Evolutionary conservation across 2,888 invertebrate species (phyloP).

Genomic region (Dorcus parallelipipedus): DNA sequence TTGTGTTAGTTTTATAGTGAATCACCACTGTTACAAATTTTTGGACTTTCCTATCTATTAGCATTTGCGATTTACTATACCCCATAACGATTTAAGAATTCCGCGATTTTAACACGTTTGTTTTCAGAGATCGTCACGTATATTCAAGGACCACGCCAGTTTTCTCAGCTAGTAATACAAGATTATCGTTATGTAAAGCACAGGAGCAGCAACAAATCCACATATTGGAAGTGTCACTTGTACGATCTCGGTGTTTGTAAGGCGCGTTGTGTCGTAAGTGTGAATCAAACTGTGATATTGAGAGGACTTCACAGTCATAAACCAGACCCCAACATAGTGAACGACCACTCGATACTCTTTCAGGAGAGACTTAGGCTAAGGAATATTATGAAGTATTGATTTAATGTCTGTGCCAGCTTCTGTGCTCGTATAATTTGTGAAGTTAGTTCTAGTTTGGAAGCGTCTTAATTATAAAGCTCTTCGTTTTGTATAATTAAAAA

Average conservation of each 20-base stretch:
- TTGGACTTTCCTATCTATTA: no score
- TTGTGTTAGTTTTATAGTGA: no score
- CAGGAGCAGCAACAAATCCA: constrained; percentile 38
- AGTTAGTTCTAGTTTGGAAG: no score
- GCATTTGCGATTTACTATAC: no score
- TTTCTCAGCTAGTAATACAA: constrained; percentile 38
- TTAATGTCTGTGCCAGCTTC: no score
- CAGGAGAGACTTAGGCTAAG: constrained; percentile 7
- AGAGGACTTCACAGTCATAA: constrained; percentile 31
- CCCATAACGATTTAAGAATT: no score
- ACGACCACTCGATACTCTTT: constrained; percentile 12
- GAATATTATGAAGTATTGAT: neutral
- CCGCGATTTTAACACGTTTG: constrained; percentile 3
- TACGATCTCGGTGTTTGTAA: constrained; percentile 42
- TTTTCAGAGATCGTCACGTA: constrained; percentile 40
- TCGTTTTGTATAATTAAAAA: no score
- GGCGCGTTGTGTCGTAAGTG: constrained; percentile 37
- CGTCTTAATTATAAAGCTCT: no score
- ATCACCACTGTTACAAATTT: no score
- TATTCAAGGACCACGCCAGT: constrained; percentile 35
- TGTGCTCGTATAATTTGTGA: no score
- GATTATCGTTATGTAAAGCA: constrained; percentile 43
- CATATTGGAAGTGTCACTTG: constrained; percentile 45
- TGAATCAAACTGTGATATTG: constrained; percentile 30
- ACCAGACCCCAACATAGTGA: constrained; percentile 13